phyloP scores from a whole-genome alignment of 64 coral and sea anemone species.

The Stylophora pistillata region DNA sequence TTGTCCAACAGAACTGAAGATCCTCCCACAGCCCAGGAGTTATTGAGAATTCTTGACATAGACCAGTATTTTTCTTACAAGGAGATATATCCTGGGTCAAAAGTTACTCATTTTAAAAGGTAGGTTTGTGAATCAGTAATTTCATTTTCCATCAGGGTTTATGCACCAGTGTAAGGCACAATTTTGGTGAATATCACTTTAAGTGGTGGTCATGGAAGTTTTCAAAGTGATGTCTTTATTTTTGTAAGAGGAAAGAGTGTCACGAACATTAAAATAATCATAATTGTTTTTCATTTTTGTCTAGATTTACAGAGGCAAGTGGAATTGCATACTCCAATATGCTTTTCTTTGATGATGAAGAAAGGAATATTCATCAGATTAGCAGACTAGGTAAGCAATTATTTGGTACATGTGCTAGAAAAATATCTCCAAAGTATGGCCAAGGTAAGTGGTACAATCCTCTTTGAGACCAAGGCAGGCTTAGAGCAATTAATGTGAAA shows the following conservation, averaged over 20 bases:
- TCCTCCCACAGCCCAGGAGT: conserved; percentile 57
- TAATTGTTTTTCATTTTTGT: neutral
- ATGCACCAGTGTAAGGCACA: no score
- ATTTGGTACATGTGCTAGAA: no score
- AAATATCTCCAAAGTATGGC: no score
- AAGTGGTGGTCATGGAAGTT: no score
- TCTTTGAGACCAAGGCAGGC: no score
- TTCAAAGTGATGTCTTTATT: no score
- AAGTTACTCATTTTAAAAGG: conserved; percentile 86
- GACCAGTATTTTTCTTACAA: conserved; percentile 77
- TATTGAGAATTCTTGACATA: conserved; percentile 67
- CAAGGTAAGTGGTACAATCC: no score
- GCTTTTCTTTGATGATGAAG: conserved; percentile 97
- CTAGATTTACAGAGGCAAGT: conserved; percentile 73
- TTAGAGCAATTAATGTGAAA: no score
- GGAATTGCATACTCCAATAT: conserved; percentile 70
- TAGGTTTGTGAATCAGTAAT: conserved; percentile 22
- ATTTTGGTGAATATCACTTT: no score
- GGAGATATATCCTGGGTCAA: conserved; percentile 90
- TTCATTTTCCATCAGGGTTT: neutral
- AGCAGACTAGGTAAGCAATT: conserved; percentile 59
- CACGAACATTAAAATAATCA: neutral
- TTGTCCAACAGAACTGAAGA: conserved; percentile 53
- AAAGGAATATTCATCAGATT: conserved; percentile 84
- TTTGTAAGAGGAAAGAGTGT: no score